Base-by-base conservation (phyloP, 2,888 invertebrate species). In the Neoascia interrupta region DNA sequence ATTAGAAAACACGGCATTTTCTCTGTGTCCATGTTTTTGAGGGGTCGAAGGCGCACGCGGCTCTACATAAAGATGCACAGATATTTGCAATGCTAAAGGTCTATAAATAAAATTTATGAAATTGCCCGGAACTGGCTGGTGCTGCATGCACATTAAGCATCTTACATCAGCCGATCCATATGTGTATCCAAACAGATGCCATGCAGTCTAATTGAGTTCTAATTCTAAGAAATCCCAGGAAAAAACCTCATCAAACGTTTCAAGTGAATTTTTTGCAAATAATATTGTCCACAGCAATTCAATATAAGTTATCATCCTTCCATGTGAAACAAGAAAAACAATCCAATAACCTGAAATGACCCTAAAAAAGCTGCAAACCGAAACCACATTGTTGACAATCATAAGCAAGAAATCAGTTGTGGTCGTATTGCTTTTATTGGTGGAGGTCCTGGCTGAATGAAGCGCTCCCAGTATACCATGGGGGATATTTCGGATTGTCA, bases 41-140 rank as follows among this genome's bases (percentile, higher is more conserved):
- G n/a, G 26, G 8, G 8, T 19, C 43, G 58, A 41, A 34, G 53
- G 47, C 61, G 26, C 36, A 63, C 43, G 26, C n/a, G n/a, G n/a
- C n/a, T n/a, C n/a, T n/a, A n/a, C n/a, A 70, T 39, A 15, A 41
- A 51, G 13, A 70, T 70, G 23, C 41, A 68, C 51, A 53, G 19
- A 28, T 49, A 26, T 41, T 60, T 53, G 51, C 19, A 31, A 26
- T 26, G 39, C 72, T 54, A 37, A 60, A 60, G 43, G 61, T 73
- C 73, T 79, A 79, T 68, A 79, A 79, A 79, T 79, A 79, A 45
- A 66, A 72, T 51, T 61, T 79, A n/a, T 56, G 60, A 79, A 79
- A 79, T 79, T 68, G 79, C 79, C 73, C 79, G 79, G 79, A 79
- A 79, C 79, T 79, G 68, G 41, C 47, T 75, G 69, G 51, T 51